These are phyloP conservation scores for Hirtodrosophila alboralis DNA, from an alignment of 2,888 invertebrate genomes.

Conservation along the genomic window DNA sequence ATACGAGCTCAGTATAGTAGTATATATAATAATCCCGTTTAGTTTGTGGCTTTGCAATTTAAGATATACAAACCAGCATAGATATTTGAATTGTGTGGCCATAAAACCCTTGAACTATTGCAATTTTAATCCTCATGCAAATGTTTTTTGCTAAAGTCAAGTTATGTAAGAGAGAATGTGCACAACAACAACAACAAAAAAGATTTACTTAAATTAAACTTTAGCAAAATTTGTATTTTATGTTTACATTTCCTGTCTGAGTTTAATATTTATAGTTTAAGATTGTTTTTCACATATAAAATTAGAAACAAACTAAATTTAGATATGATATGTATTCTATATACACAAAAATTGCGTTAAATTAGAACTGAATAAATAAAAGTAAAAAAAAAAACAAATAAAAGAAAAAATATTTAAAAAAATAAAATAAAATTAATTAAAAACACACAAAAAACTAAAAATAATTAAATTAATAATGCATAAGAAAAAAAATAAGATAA, in stretches of 20 bases:
- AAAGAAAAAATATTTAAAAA: too few species aligned
- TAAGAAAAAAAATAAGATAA: too few species aligned
- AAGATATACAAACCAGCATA: slow-evolving; percentile 31
- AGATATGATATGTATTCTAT: too few species aligned
- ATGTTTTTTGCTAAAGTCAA: slow-evolving; percentile 21
- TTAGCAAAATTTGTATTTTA: slow-evolving; percentile 11
- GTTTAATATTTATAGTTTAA: slow-evolving; percentile 4
- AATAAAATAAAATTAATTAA: too few species aligned
- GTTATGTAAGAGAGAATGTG: slow-evolving; percentile 14
- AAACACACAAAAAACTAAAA: too few species aligned
- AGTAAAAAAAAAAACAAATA: too few species aligned
- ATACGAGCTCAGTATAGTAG: neutral
- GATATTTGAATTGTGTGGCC: slow-evolving; percentile 36
- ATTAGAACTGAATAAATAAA: too few species aligned
- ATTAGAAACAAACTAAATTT: too few species aligned
- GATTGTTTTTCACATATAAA: too few species aligned
- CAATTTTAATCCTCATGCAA: slow-evolving; percentile 27
- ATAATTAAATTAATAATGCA: too few species aligned
- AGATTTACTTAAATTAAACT: slow-evolving; percentile 6
- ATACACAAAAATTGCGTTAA: too few species aligned
- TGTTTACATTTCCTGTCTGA: slow-evolving; percentile 3
- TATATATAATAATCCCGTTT: slow-evolving; percentile 36
- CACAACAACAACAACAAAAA: too few species aligned
- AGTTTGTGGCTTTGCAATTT: slow-evolving; percentile 46
- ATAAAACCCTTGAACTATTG: slow-evolving; percentile 51